phyloP scores from a whole-genome alignment of 2,797 vertebrate genomes.

The Xiphorhynchus erythropygius region DNA sequence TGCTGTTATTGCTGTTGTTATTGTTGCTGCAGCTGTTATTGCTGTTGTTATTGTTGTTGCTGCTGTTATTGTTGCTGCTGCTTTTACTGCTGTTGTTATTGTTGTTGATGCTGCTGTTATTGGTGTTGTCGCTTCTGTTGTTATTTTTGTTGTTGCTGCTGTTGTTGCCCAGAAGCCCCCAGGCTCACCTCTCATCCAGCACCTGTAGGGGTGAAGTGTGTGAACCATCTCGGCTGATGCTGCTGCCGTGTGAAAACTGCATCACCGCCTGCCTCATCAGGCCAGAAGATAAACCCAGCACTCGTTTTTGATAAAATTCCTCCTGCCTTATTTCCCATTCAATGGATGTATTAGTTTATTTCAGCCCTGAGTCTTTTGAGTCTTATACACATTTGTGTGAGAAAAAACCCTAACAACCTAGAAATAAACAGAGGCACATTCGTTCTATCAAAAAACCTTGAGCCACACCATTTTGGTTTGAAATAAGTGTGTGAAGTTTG shows the following conservation, averaged over 20 bases:
- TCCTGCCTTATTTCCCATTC: not conserved
- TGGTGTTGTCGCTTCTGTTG: too few relatives aligned
- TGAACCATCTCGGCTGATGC: too few relatives aligned
- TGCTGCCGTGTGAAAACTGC: not conserved
- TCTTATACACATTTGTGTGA: not conserved
- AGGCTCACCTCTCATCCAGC: too few relatives aligned
- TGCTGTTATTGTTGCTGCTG: too few relatives aligned
- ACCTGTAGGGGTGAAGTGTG: accelerated
- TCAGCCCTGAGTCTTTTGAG: not conserved
- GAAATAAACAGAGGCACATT: not conserved
- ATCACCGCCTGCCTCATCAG: accelerated
- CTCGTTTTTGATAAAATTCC: not conserved
- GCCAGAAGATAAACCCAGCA: not conserved
- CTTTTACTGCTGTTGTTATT: too few relatives aligned
- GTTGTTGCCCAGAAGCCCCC: not conserved
- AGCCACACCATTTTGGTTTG: not conserved
- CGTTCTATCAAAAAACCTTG: not conserved
- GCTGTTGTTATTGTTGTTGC: too few relatives aligned
- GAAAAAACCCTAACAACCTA: not conserved
- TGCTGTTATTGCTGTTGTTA: too few relatives aligned
- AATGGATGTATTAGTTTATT: accelerated
- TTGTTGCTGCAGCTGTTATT: too few relatives aligned
- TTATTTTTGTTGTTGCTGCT: too few relatives aligned
- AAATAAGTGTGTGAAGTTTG: not conserved
- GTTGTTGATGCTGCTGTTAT: too few relatives aligned